A percentile compares a stretch with the other conserved stretches of the same genome.
Evolutionary conservation across 2,113 vertebrate species (phyloP).

Genomic region (Haplochromis vanheusdeni): DNA sequence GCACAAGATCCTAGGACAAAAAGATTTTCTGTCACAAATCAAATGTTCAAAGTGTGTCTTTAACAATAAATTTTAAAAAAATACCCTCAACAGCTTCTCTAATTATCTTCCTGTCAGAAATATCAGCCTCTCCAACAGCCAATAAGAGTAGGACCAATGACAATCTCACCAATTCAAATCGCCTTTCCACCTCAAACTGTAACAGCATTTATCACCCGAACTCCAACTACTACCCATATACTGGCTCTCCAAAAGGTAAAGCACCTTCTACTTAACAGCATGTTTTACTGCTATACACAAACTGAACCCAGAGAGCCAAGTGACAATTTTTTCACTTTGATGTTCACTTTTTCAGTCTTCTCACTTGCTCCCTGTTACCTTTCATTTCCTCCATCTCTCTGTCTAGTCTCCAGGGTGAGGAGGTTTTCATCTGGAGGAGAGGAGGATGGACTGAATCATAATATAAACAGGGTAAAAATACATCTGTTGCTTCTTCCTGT

Average conservation of each 20-base stretch:
- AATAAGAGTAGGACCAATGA: constrained; percentile 85
- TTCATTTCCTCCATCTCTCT: background rate
- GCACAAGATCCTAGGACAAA: background rate
- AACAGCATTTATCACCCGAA: constrained; percentile 82
- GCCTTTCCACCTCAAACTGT: constrained; percentile 81
- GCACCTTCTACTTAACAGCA: background rate
- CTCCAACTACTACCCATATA: constrained; percentile 84
- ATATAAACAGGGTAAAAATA: constrained; percentile 54
- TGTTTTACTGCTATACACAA: background rate
- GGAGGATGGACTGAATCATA: constrained; percentile 63
- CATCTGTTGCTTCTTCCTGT: background rate
- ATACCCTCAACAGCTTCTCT: background rate
- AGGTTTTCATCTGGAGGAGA: constrained; percentile 65
- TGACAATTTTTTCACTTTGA: background rate
- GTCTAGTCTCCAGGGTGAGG: constrained; percentile 52
- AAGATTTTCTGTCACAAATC: background rate
- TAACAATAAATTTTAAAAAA: rapidly evolving
- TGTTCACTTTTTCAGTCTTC: background rate
- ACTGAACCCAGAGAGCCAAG: background rate
- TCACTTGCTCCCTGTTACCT: background rate
- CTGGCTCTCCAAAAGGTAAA: constrained; percentile 80
- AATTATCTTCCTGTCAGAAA: constrained; percentile 57
- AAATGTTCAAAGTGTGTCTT: background rate
- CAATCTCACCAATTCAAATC: constrained; percentile 81
- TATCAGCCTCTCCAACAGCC: constrained; percentile 46